Conservation (phyloP, 2,797 vertebrate genomes). For the Hapalemur alaotrensis region DNA sequence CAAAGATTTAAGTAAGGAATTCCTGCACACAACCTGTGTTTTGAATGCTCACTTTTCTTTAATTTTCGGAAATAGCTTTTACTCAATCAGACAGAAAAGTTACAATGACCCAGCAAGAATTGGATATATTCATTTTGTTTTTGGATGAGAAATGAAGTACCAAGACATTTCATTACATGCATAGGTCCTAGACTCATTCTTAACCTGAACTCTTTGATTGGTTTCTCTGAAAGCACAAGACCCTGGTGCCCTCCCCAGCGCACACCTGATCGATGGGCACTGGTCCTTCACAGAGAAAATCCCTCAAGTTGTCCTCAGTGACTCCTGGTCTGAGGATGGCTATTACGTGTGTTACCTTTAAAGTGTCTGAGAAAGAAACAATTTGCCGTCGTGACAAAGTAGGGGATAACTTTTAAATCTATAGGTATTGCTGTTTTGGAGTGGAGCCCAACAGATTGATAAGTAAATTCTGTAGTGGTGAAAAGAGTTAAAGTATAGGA, state of each 20-base stretch:
- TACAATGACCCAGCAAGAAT: background rate
- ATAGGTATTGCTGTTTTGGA: background rate
- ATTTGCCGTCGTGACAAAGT: background rate
- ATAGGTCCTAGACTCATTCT: background rate
- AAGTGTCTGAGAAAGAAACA: slow-evolving; percentile 15
- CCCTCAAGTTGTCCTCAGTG: background rate
- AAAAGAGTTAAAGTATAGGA: background rate
- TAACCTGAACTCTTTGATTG: background rate
- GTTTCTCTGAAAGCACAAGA: background rate
- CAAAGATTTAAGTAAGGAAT: background rate
- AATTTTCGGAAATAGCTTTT: slow-evolving; percentile 12
- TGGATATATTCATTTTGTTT: slow-evolving; percentile 37
- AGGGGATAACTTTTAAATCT: background rate
- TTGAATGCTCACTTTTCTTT: slow-evolving; percentile 15
- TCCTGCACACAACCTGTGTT: background rate
- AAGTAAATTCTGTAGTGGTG: background rate
- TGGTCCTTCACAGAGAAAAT: background rate
- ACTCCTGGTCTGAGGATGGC: background rate
- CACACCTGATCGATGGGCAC: background rate
- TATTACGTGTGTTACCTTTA: background rate
- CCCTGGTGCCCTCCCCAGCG: background rate
- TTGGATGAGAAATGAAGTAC: slow-evolving; percentile 23
- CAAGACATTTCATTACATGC: background rate
- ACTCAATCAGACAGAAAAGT: slow-evolving; percentile 17
- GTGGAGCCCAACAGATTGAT: background rate